Evolutionary conservation across 2,888 invertebrate genomes (phyloP), one percentile per base, ranked within the genome.

Genomic region (Latrodectus hesperus): DNA sequence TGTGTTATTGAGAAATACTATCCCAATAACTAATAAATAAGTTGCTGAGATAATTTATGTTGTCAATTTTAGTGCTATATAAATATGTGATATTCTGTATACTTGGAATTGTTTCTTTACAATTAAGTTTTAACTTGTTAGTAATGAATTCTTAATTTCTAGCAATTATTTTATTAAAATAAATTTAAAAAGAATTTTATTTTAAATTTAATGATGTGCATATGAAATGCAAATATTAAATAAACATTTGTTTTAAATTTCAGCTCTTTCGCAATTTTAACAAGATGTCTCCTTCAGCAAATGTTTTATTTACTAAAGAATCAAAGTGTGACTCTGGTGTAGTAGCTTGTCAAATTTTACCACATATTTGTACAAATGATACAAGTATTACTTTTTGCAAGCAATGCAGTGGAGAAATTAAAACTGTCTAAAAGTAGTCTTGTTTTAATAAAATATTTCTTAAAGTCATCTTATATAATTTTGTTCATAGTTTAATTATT

Each of bases 381-480:
- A 17, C 49, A 22, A 55, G 53, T 9, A 17, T 51, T 16, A 38
- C 49, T 12, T 80, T 60, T 64, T 84, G 84, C 52, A 75, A 70
- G 17, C 84, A 84, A 9, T 84, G 84, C 26, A 76, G 70, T 17
- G 84, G 84, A 10, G 84, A 77, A 60, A 52, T 84, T 12, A 60
- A 77, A 70, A 60, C 71, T 16, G 51, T 84, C 22, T 81, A 51
- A 73, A 14, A 65, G 38, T 26, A 26, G 53, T 49, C 16, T 72
- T 12, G 55, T 55, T 12, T 55, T n/a, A n/a, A n/a, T n/a, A 22
- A 22, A 22, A 22, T 22, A 22, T 22, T 22, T 22, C 22, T 22
- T 22, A 22, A 22, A 22, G 22, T 22, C 22, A 22, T 22, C 22
- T 22, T 22, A 22, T 22, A 22, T 22, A 22, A 22, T 22, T 1